These are phyloP conservation scores for Synanthedon andrenaeformis DNA, from an alignment of 2,888 invertebrate species.

Conservation along the genomic window DNA sequence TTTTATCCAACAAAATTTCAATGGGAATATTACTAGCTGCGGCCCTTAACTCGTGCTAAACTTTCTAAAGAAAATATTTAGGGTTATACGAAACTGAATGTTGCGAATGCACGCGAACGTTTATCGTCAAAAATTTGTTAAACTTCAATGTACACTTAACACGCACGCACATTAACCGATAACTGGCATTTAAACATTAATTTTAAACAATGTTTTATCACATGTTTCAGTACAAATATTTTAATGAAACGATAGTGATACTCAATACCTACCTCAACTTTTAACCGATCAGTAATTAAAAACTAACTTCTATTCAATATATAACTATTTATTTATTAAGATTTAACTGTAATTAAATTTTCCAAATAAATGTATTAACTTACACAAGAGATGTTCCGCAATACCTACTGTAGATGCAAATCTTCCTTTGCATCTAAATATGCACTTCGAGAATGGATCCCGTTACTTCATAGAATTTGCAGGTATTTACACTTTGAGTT, in stretches of 20 bases:
- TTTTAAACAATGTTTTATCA: background rate
- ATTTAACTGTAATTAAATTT: too few species aligned
- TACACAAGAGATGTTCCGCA: slow-evolving; percentile 28
- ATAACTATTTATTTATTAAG: too few species aligned
- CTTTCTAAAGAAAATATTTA: too few species aligned
- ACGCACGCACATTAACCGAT: background rate
- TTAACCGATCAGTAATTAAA: too few species aligned
- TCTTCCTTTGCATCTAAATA: slow-evolving; percentile 26
- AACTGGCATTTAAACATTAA: too few species aligned
- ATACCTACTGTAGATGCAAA: slow-evolving; percentile 42
- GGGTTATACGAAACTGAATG: background rate
- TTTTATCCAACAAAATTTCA: too few species aligned
- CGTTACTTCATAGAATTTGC: slow-evolving; percentile 47
- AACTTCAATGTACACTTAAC: background rate
- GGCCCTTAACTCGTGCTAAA: too few species aligned
- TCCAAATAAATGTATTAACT: too few species aligned
- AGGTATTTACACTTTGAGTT: slow-evolving; percentile 3
- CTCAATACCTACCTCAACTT: background rate
- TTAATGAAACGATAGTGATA: too few species aligned
- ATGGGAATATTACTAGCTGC: too few species aligned
- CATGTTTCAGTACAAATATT: background rate
- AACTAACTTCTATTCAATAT: too few species aligned
- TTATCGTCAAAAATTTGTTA: background rate
- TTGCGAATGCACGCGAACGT: background rate
- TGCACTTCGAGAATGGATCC: slow-evolving; percentile 48